phyloP scores from a whole-genome alignment of 2,797 vertebrate genomes.

The Naso thynnoides region DNA sequence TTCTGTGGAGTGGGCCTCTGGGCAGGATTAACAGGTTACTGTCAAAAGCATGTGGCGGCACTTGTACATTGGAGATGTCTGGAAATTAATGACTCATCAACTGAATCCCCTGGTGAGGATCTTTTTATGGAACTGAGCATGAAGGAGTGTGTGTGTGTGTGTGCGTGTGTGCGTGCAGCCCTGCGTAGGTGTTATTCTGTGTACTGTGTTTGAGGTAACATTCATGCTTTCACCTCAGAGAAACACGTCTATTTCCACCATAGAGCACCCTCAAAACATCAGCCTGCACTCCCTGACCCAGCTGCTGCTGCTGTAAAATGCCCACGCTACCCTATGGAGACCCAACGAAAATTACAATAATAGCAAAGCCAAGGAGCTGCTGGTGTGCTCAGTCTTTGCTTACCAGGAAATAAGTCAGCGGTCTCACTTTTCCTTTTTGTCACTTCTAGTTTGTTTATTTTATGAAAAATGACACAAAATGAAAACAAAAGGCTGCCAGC shows the following conservation, averaged over 20 bases:
- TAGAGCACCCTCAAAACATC: constrained; percentile 43
- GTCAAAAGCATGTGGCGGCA: constrained; percentile 55
- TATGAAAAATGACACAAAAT: constrained; percentile 37
- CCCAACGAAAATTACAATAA: constrained; percentile 27
- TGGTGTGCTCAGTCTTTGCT: constrained; percentile 13
- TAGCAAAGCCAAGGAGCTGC: constrained; percentile 11
- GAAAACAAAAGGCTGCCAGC: constrained; percentile 27
- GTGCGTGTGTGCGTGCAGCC: neutral
- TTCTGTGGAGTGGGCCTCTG: constrained; percentile 50
- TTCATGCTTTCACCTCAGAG: constrained; percentile 21
- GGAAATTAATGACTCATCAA: constrained; percentile 61
- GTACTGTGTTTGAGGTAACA: neutral
- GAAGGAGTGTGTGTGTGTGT: neutral
- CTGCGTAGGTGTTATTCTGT: neutral
- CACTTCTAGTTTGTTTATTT: constrained; percentile 54
- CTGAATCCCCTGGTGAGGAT: constrained; percentile 23
- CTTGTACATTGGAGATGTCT: constrained; percentile 65
- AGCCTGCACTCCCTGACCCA: constrained; percentile 3
- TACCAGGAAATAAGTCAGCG: constrained; percentile 22
- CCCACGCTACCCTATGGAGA: constrained; percentile 14
- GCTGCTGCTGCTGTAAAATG: constrained; percentile 12
- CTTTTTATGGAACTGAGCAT: constrained; percentile 39
- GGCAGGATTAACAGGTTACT: constrained; percentile 71
- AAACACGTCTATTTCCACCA: constrained; percentile 48
- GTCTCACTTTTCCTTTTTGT: constrained; percentile 29